These are phyloP conservation scores for Mionectes macconnelli DNA, from an alignment of 2,113 vertebrate genomes.

Conservation along the genomic window DNA sequence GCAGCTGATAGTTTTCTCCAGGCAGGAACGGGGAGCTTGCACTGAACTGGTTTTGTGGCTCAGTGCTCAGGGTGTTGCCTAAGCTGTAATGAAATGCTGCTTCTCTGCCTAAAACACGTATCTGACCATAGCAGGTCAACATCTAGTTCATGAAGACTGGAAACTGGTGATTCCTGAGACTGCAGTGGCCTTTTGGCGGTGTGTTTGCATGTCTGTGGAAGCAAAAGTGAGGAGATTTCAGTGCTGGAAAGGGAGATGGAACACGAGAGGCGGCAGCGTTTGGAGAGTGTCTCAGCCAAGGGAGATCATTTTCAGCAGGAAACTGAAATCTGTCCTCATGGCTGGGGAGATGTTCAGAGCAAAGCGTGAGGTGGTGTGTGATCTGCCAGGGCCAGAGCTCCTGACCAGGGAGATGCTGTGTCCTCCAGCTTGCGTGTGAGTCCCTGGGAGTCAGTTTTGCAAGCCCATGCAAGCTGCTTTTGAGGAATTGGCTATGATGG, in stretches of 20 bases:
- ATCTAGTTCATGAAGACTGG: not conserved
- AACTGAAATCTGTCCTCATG: not conserved
- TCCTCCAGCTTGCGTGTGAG: not conserved
- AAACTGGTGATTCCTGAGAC: conserved; percentile 65
- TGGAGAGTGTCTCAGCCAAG: not conserved
- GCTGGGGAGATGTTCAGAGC: not conserved
- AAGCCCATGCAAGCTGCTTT: conserved; percentile 1
- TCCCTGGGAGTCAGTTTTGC: not conserved
- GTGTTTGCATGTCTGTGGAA: conserved; percentile 30
- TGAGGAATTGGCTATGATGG: not conserved
- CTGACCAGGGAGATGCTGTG: not conserved
- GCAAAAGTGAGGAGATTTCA: conserved; percentile 3
- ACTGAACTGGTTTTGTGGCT: not conserved
- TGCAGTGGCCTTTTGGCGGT: conserved; percentile 39
- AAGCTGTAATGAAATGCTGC: conserved; percentile 7
- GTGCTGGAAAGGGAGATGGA: conserved; percentile 14
- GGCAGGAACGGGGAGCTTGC: conserved; percentile 25
- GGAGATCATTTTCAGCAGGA: conserved; percentile 6
- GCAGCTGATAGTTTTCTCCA: not conserved
- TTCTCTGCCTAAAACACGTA: not conserved
- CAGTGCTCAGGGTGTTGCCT: not conserved
- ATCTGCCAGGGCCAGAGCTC: not conserved
- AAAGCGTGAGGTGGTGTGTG: not conserved
- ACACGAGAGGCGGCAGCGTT: not conserved
- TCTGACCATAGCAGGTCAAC: not conserved